These are phyloP conservation scores for Leucophenga varia DNA, from an alignment of 1,140 invertebrate species.

Conservation along the genomic window DNA sequence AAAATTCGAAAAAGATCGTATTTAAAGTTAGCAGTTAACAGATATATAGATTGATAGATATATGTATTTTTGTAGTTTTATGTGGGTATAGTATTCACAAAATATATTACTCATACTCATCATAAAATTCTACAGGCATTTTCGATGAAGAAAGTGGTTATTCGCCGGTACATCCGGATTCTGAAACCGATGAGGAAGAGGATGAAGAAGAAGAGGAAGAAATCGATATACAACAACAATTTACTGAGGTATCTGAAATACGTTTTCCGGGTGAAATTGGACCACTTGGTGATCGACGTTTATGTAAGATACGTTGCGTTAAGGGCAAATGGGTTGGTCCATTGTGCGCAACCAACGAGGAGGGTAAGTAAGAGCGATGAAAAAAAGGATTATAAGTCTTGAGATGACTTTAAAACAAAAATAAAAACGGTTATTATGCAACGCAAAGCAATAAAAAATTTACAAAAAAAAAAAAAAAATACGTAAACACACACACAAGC, in stretches of 20 bases:
- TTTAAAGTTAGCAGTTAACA: too few species aligned
- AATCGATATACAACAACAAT: conserved; percentile 48
- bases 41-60: too few species aligned
- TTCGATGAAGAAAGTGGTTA: conserved; percentile 51
- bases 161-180: conserved; percentile 41
- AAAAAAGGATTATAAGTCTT: too few species aligned
- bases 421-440: too few species aligned
- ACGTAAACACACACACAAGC: neutral
- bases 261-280: conserved; percentile 71
- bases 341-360: conserved; percentile 62
- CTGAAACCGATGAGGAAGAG: conserved; percentile 43
- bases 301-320: conserved; percentile 80
- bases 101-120: too few species aligned
- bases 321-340: conserved; percentile 80
- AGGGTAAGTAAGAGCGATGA: conserved; percentile 52
- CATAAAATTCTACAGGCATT: conserved; percentile 50
- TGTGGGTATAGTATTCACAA: too few species aligned
- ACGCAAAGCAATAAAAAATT: conserved; percentile 12
- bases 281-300: conserved; percentile 65
- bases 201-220: conserved; percentile 55
- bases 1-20: too few species aligned
- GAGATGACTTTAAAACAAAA: too few species aligned
- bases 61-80: too few species aligned
- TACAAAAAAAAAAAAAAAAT: conserved; percentile 1
- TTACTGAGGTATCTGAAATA: conserved; percentile 60